Evolutionary conservation across 2,888 invertebrate species (phyloP), one percentile per base, ranked within the genome.

Genomic region (Nezara viridula): DNA sequence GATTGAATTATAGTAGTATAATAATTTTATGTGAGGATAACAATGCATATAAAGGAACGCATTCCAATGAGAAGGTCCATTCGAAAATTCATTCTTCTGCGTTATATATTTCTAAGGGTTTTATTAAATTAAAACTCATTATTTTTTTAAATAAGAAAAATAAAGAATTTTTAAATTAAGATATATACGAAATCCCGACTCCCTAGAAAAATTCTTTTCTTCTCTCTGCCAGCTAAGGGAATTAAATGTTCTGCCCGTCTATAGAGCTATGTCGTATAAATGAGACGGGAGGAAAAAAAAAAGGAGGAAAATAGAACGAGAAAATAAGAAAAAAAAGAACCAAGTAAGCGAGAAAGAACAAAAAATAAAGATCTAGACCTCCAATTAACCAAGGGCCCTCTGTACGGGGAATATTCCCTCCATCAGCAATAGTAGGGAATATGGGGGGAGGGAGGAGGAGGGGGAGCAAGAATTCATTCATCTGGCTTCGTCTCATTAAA

Each of bases 341-440:
- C 37, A 73, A 73, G 32, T 73, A 37, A 73, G 37, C 16, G 37
- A 73, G 66, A 73, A 73, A 73, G 66, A 73, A 73, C 32, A 73
- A 37, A 73, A 73, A 73, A 73, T 73, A 73, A 73, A 73, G 66
- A 73, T 73, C 66, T 37, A 73, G 66, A 73, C 66, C 66, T 73
- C 66, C 66, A 73, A 73, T 73, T 73, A 73, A 73, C 32, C 66
- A 37, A 73, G 66, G 21, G 37, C 66, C 37, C 32, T 2, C 66
- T 37, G 66, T 21, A 32, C 32, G 37, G 37, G 16, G 37, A 73
- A 73, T 73, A 73, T 73, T 37, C 37, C 19, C 27, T 60, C 60
- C 60, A 14, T 60, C 60, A 60, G 60, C 60, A 60, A 27, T 7
- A 73, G 7, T 1, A 2, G 19, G 32, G 19, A 73, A 73, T 73